Percentiles rank a stretch among this genome's conserved stretches.
Conservation (phyloP, 2,797 vertebrate genomes). For the Macroramphosus scolopax region DNA sequence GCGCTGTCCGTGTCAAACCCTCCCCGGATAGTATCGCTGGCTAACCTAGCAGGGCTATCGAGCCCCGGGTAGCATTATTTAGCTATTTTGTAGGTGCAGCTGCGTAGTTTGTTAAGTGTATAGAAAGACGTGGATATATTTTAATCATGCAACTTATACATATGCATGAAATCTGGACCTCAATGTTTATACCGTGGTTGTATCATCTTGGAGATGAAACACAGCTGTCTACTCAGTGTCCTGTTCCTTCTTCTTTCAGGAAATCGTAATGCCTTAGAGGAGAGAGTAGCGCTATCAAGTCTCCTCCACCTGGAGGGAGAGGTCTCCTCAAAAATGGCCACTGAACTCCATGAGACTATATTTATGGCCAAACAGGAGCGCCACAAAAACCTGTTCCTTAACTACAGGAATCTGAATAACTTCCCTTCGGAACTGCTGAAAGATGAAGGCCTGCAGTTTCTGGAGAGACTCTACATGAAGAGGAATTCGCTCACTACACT, state of each 20-base stretch:
- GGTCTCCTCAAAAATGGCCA: constrained; percentile 80
- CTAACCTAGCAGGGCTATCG: too few relatives aligned
- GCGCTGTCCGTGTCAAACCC: too few relatives aligned
- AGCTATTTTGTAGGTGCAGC: too few relatives aligned
- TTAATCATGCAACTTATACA: too few relatives aligned
- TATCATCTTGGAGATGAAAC: neutral
- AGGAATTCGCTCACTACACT: constrained; percentile 93
- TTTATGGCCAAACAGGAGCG: constrained; percentile 92
- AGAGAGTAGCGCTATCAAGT: neutral
- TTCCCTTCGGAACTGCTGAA: constrained; percentile 91
- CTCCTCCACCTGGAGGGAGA: constrained; percentile 20
- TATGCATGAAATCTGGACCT: too few relatives aligned
- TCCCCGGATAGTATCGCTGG: too few relatives aligned
- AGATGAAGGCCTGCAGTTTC: constrained; percentile 91
- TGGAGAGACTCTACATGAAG: constrained; percentile 98
- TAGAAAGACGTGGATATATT: too few relatives aligned
- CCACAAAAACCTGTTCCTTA: constrained; percentile 97
- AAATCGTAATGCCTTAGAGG: constrained; percentile 36
- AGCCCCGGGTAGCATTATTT: too few relatives aligned
- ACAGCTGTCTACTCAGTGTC: neutral
- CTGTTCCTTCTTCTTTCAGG: constrained; percentile 12
- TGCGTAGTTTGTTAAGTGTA: too few relatives aligned
- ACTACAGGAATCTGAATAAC: constrained; percentile 90
- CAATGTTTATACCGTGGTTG: too few relatives aligned
- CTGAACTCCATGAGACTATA: constrained; percentile 90